Conservation (phyloP, 53 echinoderm and acorn worm species). For the Patiria pectinifera region DNA sequence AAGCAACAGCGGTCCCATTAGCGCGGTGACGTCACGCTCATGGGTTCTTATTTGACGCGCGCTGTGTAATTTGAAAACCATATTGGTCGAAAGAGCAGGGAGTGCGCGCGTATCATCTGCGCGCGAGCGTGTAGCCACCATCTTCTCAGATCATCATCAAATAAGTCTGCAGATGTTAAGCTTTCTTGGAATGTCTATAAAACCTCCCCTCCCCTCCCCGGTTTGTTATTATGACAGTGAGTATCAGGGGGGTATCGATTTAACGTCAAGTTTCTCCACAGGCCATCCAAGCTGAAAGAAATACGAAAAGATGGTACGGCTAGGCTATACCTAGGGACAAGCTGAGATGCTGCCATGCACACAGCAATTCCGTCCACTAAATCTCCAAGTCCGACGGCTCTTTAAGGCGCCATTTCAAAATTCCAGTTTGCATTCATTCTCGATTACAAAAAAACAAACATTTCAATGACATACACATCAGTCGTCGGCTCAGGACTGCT, state of each 20-base stretch:
- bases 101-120: too few relatives aligned
- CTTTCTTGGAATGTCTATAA: neutral
- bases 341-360: slow-evolving; percentile 2
- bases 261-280: slow-evolving; percentile 27
- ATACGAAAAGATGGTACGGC: neutral
- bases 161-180: too few relatives aligned
- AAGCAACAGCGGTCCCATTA: too few relatives aligned
- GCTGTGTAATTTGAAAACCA: too few relatives aligned
- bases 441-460: neutral
- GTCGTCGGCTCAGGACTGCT: neutral
- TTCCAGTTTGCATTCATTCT: neutral
- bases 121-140: too few relatives aligned
- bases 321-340: slow-evolving; percentile 1
- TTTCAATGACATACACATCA: neutral
- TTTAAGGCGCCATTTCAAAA: neutral
- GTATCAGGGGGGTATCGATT: slow-evolving; percentile 29
- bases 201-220: neutral
- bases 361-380: slow-evolving; percentile 24
- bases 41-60: too few relatives aligned
- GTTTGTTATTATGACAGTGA: slow-evolving; percentile 30
- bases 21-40: too few relatives aligned
- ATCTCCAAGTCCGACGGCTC: slow-evolving; percentile 11
- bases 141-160: too few relatives aligned
- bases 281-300: slow-evolving; percentile 37
- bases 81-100: too few relatives aligned